Evolutionary conservation across 2,113 vertebrate species (phyloP).

Genomic region (Siniperca chuatsi): DNA sequence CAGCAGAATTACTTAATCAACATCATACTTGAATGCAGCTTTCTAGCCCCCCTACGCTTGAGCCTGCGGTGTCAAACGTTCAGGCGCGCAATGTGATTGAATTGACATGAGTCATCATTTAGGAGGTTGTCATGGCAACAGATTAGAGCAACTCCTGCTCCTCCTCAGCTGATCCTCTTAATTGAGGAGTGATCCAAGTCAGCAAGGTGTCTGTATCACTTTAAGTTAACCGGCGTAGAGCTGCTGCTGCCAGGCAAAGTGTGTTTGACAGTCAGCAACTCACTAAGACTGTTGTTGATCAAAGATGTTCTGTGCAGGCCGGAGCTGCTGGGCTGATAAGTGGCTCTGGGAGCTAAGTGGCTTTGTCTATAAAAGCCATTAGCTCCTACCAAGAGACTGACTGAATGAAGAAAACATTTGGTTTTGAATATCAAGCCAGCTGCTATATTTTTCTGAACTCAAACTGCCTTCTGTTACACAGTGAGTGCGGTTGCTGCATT

Average conservation of each 20-base stretch:
- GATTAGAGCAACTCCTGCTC: conserved; percentile 44
- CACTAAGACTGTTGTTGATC: conserved; percentile 58
- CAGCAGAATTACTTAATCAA: conserved; percentile 37
- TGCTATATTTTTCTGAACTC: conserved; percentile 28
- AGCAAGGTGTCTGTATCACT: conserved; percentile 57
- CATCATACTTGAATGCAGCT: conserved; percentile 28
- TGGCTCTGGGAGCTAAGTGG: conserved; percentile 54
- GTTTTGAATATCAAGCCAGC: conserved; percentile 29
- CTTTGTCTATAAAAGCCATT: conserved; percentile 47
- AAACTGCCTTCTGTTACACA: conserved; percentile 18
- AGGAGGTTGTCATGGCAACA: conserved; percentile 49
- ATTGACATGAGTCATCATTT: conserved; percentile 17
- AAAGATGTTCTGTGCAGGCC: conserved; percentile 41
- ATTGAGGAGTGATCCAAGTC: conserved; percentile 42
- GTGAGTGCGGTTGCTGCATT: conserved; percentile 13
- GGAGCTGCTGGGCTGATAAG: conserved; percentile 47
- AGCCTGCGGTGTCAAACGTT: neutral
- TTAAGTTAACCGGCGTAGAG: conserved; percentile 19
- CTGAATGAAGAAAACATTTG: conserved; percentile 16
- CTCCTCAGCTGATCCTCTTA: conserved; percentile 67
- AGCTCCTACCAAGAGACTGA: conserved; percentile 15
- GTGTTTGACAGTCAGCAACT: conserved; percentile 41
- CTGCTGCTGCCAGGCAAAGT: conserved; percentile 37
- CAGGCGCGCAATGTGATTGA: neutral
- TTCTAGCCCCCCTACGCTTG: neutral